Conservation (phyloP, 1,140 invertebrate species). For the Eupeodes corollae region DNA sequence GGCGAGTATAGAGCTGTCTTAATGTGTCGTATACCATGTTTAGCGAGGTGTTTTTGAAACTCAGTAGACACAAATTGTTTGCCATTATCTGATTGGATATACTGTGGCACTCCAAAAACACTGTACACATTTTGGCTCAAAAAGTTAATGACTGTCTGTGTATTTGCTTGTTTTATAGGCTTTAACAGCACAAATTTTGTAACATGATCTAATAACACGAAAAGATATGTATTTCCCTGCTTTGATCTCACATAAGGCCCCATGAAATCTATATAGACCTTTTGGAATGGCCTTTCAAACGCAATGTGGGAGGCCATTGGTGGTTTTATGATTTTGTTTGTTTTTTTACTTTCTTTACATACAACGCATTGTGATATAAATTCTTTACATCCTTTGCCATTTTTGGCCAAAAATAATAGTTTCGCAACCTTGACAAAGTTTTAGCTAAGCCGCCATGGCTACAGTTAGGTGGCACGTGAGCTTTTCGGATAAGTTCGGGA, state of each 20-base stretch:
- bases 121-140: not conserved
- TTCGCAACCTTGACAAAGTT: no score
- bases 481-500: no score
- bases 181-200: slow-evolving; percentile 5
- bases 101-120: slow-evolving; percentile 3
- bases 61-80: slow-evolving; percentile 2
- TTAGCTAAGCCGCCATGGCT: no score
- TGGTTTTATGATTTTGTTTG: no score
- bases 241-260: slow-evolving; percentile 2
- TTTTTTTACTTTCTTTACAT: no score
- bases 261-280: not conserved
- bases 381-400: no score
- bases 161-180: not conserved
- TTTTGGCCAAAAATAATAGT: no score
- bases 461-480: no score
- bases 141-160: not conserved
- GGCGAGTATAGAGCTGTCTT: slow-evolving; percentile 8
- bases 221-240: slow-evolving; percentile 1
- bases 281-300: no score
- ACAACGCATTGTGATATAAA: no score
- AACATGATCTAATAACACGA: slow-evolving; percentile 3
- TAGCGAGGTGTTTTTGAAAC: not conserved
- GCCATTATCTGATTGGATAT: slow-evolving; percentile 3
- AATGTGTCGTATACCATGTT: slow-evolving; percentile 1
- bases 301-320: no score